Base-by-base conservation (phyloP, 2,797 vertebrate species). In the Okamejei kenojei region DNA sequence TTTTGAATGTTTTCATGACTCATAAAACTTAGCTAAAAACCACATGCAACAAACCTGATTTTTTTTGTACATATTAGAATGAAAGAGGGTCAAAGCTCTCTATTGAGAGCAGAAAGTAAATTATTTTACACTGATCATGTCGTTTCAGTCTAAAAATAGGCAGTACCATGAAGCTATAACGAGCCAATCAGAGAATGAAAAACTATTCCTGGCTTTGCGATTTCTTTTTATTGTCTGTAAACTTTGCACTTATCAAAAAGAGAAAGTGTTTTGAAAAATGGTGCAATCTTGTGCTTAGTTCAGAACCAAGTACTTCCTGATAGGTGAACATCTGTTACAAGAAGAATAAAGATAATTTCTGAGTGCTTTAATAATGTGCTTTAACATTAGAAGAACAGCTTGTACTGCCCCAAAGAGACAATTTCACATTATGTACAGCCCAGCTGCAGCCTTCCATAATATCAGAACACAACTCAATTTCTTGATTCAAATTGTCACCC, bases 371-470 rank as follows among this genome's bases (percentile, higher is more conserved):
- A 88, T 88, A 68, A 88, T 21, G 63, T 88, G 82, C 1, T 88
- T 88, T 88, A 68, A 88, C 84, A 68, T 88, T 88, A 88, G 61
- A 88, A 88, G 84, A 88, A 68, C 84, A 65, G 84, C 61, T 32
- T 88, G 84, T 68, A 68, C 84, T 68, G 84, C n/a, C 84, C 61
- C 84, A 68, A 88, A 88, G 84, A 65, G 84, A 68, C 84, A 88
- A 88, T 88, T 68, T 32, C 32, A 86, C 65, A 32, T 35, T 65
- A 88, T 2, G 19, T 35, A n/a, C 1, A 21, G 84, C 17, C 84
- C 84, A 88, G 61, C n/a, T 68, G 82, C 82, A 63, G 63, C 61
- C n/a, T 88, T 19, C 17, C 19, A 21, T 9, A 68, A 32, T 68
- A 21, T 9, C 63, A 68, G 63, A 88, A 65, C 61, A 68, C 35